Evolutionary conservation across 2,888 invertebrate genomes (phyloP), one percentile per base, ranked within the genome.

Genomic region (Periphyllus acericola): DNA sequence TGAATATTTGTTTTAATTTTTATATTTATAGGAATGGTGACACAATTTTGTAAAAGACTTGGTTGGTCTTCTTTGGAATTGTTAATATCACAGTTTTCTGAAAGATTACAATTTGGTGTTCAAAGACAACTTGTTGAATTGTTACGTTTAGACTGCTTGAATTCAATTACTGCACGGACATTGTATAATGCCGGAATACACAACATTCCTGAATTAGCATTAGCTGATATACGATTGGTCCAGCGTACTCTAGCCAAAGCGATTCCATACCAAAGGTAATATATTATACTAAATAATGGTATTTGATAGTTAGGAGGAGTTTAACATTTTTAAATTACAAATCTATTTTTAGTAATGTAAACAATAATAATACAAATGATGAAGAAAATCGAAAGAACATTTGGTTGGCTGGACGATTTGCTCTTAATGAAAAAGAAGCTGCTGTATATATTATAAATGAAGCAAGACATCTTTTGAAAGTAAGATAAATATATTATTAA

Each of bases 51-150:
- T 92, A 94, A 94, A 89, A 95, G 97, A 85, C 92, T 99, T 21
- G 97, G 98, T 40, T 99, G 99, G 99, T 94, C 94, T 90, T 96
- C 96, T 91, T 93, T 99, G 91, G 96, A 98, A 91, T 93, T 97
- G 90, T 93, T 99, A 72, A 94, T 99, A 74, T 94, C 96, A 0
- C 97, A 98, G 92, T 99, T 99, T 92, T 98, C 99, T 92, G 95
- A 96, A 90, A 95, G 99, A 29, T 93, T 99, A 74, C 96, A 97
- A 91, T 99, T 99, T 92, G 99, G 99, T 21, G 95, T 99, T 78
- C 96, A 97, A 91, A 94, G 96, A 36, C 99, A 99, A 91, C 93
- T 99, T 72, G 93, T 98, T 89, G 99, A 99, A 91, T 93, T 99
- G 86, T 96, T 98, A 93, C 94, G 96, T 90, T 92, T 99, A 75